Percentiles rank a stretch among this genome's conserved stretches.
phyloP scores from a whole-genome alignment of 2,797 vertebrate species.

The Enteromius viviparus region DNA sequence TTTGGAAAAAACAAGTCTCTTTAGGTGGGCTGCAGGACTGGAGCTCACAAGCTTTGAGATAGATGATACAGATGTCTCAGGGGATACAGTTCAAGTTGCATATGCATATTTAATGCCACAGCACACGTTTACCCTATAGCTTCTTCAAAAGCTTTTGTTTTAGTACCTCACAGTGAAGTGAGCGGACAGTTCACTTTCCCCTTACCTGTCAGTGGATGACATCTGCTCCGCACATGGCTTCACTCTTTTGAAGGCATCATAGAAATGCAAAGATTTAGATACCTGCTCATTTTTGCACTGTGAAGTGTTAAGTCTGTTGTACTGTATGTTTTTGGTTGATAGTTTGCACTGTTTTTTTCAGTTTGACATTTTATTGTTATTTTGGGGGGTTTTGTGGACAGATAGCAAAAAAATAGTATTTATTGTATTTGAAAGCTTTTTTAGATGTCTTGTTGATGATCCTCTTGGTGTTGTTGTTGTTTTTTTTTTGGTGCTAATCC shows the following conservation, averaged over 20 bases:
- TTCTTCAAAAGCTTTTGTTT: constrained; percentile 33
- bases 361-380: not conserved
- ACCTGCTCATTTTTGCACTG: constrained; percentile 1
- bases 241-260: not conserved
- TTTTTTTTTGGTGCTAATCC: not conserved
- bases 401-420: not conserved
- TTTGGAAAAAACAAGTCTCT: not conserved
- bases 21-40: constrained; percentile 1
- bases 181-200: constrained; percentile 14
- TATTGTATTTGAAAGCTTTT: not conserved
- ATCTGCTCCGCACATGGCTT: constrained; percentile 17
- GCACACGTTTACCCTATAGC: constrained; percentile 30
- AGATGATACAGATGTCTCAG: constrained; percentile 43
- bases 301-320: not conserved
- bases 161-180: constrained; percentile 9
- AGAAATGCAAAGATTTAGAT: not conserved
- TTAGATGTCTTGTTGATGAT: not conserved
- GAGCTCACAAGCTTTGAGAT: constrained; percentile 1
- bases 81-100: constrained; percentile 41
- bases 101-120: constrained; percentile 34
- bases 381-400: not conserved
- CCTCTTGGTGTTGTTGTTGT: not conserved
- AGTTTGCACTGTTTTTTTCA: not conserved
- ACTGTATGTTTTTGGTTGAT: not conserved
- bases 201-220: constrained; percentile 10